Percentiles rank a stretch among this genome's conserved stretches.
Evolutionary conservation across 2,113 vertebrate genomes (phyloP).

Genomic region (Dicerorhinus sumatrensis): DNA sequence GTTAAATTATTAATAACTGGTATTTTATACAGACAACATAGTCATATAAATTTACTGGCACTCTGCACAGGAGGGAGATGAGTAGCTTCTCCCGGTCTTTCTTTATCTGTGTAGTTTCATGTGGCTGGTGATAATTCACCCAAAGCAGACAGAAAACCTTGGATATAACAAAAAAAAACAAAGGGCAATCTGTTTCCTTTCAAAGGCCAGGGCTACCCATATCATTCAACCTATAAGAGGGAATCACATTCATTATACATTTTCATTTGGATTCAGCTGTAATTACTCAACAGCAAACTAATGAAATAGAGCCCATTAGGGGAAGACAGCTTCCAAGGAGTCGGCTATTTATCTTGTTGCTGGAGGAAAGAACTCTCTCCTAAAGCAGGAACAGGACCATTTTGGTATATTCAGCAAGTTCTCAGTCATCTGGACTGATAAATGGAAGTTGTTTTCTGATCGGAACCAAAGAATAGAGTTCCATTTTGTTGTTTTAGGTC

Average conservation of each 20-base stretch:
- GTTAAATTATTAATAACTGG: constrained; percentile 49
- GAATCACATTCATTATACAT: constrained; percentile 32
- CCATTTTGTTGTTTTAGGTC: neutral
- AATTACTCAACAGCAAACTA: neutral
- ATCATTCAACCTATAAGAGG: constrained; percentile 30
- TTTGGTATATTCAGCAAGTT: neutral
- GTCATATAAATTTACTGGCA: constrained; percentile 35
- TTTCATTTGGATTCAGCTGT: constrained; percentile 20
- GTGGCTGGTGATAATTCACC: constrained; percentile 54
- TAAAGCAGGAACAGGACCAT: neutral
- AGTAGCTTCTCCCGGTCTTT: neutral
- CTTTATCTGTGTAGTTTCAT: constrained; percentile 55
- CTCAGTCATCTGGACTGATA: neutral
- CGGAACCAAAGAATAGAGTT: neutral
- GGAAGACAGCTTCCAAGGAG: neutral
- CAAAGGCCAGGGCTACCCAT: neutral
- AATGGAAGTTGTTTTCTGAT: neutral
- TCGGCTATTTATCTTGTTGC: neutral
- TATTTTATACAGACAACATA: neutral
- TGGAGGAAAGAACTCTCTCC: neutral
- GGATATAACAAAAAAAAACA: constrained; percentile 47
- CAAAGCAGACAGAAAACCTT: constrained; percentile 57
- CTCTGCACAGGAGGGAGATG: neutral
- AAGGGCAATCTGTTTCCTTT: constrained; percentile 41
- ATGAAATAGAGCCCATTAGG: neutral